Conservation (phyloP, 1,140 invertebrate genomes). For the Nylanderia fulva region DNA sequence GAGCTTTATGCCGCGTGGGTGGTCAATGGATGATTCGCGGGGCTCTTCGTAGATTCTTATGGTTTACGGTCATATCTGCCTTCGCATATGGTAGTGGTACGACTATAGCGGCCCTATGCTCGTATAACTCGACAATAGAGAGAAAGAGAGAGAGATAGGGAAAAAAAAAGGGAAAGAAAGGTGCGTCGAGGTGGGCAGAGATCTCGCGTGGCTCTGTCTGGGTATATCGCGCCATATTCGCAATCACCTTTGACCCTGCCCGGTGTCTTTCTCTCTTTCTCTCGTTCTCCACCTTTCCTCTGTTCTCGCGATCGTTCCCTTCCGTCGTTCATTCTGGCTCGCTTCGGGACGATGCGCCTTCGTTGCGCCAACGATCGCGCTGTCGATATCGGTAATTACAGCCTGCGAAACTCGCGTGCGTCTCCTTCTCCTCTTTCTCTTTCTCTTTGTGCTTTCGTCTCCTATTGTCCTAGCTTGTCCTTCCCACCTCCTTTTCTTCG, state of each 20-base stretch:
- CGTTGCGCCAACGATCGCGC: constrained; percentile 70
- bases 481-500: not conserved
- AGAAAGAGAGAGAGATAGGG: not conserved
- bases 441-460: constrained; percentile 25
- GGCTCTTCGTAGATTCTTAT: constrained; percentile 64
- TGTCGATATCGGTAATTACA: constrained; percentile 76
- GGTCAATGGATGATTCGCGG: constrained; percentile 71
- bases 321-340: constrained; percentile 53
- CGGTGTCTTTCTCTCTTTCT: constrained; percentile 40
- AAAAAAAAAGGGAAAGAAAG: not conserved
- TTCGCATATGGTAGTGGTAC: constrained; percentile 56
- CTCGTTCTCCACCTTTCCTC: constrained; percentile 31
- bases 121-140: constrained; percentile 51
- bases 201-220: constrained; percentile 43
- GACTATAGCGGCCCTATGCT: constrained; percentile 62
- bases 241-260: constrained; percentile 63
- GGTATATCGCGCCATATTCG: constrained; percentile 59
- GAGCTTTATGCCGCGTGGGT: constrained; percentile 63
- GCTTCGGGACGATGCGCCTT: constrained; percentile 53
- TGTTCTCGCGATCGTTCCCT: constrained; percentile 36
- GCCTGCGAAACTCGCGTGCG: constrained; percentile 61
- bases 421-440: constrained; percentile 28
- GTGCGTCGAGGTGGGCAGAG: constrained; percentile 70
- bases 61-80: constrained; percentile 70
- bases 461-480: constrained; percentile 47